Evolutionary conservation across 2,113 vertebrate genomes (phyloP), one percentile per base, ranked within the genome.

Genomic region (Siniperca chuatsi): DNA sequence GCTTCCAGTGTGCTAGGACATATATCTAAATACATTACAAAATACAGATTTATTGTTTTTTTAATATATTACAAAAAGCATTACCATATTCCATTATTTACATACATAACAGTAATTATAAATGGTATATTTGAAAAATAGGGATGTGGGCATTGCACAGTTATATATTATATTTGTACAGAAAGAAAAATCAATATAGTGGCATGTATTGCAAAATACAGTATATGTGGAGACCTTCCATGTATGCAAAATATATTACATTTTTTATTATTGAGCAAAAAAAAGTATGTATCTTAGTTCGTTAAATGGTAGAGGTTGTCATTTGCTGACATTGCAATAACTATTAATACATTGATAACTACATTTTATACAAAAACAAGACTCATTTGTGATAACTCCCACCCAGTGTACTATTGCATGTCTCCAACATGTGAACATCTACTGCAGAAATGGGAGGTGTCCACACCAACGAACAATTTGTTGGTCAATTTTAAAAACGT

Each of bases 341-440:
- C 35, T n/a, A 40, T 42, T 15, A 67, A 57, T 46, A 62, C 4
- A 50, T 61, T 20, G 21, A 79, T 69, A 77, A 44, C 4, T 16
- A 48, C 4, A 60, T 44, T 84, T 60, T 57, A 64, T 12, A 15
- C 8, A 66, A 71, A 69, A 82, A 81, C 61, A 78, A n/a, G 74
- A 46, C 68, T 69, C 1, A 21, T 13, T 54, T 54, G 77, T 58
- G 42, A 67, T 40, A 48, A 86, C 87, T 92, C 81, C 82, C 86
- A 87, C 75, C 84, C 67, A 77, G 46, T 61, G 64, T 76, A 83
- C 66, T 75, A 84, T 85, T 87, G 82, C 87, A n/a, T 73, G 88
- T 76, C 66, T 75, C 79, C 48, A 84, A 86, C 58, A 77, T 86
- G 79, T 71, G 69, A 87, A 88, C 78, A 48, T 44, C 48, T 78